Percentiles rank a stretch among this genome's conserved stretches.
Evolutionary conservation across 2,113 vertebrate species (phyloP).

Genomic region (Agapornis roseicollis): DNA sequence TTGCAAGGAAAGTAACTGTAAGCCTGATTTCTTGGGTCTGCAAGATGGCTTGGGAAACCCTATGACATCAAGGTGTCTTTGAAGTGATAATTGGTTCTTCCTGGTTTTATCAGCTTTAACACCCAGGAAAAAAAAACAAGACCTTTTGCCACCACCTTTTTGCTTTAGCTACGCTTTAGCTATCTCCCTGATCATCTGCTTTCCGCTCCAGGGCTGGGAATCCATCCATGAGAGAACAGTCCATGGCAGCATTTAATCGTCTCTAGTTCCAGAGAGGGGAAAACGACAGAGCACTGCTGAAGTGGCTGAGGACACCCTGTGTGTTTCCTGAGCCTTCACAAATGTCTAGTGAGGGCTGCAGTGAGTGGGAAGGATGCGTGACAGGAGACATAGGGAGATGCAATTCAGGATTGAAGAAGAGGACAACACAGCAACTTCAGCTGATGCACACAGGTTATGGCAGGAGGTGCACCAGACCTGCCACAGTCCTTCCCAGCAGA

Average conservation of each 20-base stretch:
- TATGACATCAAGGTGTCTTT: not conserved
- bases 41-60: not conserved
- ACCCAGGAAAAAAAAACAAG: not conserved
- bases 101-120: not conserved
- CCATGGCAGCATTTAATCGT: not conserved
- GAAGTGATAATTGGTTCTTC: not conserved
- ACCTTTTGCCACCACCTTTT: not conserved
- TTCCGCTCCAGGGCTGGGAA: not conserved
- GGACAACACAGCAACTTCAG: not conserved
- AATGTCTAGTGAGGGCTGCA: not conserved
- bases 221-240: not conserved
- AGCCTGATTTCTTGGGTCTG: not conserved
- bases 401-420: not conserved
- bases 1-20: not conserved
- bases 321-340: not conserved
- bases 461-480: not conserved
- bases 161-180: not conserved
- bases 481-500: not conserved
- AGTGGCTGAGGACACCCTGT: not conserved
- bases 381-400: not conserved
- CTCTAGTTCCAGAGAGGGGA: not conserved
- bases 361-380: not conserved
- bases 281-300: not conserved
- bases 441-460: fast-evolving
- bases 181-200: slow-evolving; percentile 1